Conservation (phyloP, 2,888 invertebrate genomes). For the Caenorhabditis japonica region DNA sequence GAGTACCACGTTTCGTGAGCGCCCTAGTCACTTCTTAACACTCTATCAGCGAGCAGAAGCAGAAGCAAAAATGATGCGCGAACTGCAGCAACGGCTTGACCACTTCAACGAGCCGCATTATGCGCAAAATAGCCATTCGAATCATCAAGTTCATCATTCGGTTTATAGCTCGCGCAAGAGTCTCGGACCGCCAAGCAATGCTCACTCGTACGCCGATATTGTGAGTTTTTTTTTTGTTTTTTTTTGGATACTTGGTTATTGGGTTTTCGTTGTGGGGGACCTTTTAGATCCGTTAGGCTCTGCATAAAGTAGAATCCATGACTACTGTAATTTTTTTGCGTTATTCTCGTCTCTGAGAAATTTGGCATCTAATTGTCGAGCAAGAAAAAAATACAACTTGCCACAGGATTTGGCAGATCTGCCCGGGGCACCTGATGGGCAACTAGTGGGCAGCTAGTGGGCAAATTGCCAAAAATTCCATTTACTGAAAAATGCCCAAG, state of each 20-base stretch:
- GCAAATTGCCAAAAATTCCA: no score
- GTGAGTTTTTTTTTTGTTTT: constrained; percentile 54
- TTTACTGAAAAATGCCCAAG: no score
- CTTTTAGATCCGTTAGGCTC: no score
- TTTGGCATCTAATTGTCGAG: no score
- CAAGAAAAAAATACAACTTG: no score
- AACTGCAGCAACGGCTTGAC: constrained; percentile 64
- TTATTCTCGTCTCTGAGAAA: no score
- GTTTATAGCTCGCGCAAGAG: constrained; percentile 61
- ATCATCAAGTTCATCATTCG: constrained; percentile 40
- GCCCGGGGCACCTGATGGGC: no score
- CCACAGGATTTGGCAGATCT: no score
- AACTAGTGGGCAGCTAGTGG: no score
- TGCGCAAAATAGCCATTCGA: constrained; percentile 32
- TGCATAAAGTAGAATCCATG: no score
- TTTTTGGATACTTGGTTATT: neutral
- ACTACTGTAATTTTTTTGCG: no score
- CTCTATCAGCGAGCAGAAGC: no score
- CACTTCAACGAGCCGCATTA: constrained; percentile 37
- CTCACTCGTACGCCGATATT: constrained; percentile 63
- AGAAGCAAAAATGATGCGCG: constrained; percentile 65
- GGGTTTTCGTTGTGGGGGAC: neutral
- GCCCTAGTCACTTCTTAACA: neutral
- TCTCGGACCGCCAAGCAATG: constrained; percentile 63
- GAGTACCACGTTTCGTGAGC: constrained; percentile 21